phyloP scores from a whole-genome alignment of 2,888 invertebrate genomes.

The Agonopterix alstromeriana region DNA sequence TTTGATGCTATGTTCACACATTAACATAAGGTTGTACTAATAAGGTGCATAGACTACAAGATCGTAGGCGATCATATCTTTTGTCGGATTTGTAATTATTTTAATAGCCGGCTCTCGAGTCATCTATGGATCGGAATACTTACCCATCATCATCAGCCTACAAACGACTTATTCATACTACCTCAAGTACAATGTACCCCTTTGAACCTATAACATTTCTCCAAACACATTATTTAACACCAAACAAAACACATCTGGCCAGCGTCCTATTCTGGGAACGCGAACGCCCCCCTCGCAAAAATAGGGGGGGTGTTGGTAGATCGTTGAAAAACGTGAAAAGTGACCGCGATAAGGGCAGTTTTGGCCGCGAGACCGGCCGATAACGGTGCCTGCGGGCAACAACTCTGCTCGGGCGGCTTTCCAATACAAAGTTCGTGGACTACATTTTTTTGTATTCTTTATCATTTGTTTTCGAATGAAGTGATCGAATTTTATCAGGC shows the following conservation, averaged over 20 bases:
- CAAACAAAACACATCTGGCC: conserved; percentile 17
- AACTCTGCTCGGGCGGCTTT: conserved; percentile 9
- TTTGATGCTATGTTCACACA: too few relatives aligned
- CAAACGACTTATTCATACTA: background rate
- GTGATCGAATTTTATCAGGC: background rate
- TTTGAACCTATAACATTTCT: background rate
- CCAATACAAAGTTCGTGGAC: conserved; percentile 7
- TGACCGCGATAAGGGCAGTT: conserved; percentile 57
- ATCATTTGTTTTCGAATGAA: background rate
- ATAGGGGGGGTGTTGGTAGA: conserved; percentile 15
- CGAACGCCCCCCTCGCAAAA: conserved; percentile 4
- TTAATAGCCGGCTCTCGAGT: too few relatives aligned
- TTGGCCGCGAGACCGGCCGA: conserved; percentile 41
- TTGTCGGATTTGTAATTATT: too few relatives aligned
- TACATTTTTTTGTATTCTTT: background rate
- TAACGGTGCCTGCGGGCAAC: conserved; percentile 34
- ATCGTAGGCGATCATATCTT: too few relatives aligned
- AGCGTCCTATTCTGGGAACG: conserved; percentile 33
- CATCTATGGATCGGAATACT: too few relatives aligned
- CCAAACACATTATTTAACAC: conserved; percentile 15
- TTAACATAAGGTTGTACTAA: too few relatives aligned
- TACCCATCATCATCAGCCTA: too few relatives aligned
- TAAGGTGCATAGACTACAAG: too few relatives aligned
- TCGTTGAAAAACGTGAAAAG: conserved; percentile 71
- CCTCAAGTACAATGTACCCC: background rate